Conservation (phyloP, 2,113 vertebrate species). For the Gallinago jamesoni region DNA sequence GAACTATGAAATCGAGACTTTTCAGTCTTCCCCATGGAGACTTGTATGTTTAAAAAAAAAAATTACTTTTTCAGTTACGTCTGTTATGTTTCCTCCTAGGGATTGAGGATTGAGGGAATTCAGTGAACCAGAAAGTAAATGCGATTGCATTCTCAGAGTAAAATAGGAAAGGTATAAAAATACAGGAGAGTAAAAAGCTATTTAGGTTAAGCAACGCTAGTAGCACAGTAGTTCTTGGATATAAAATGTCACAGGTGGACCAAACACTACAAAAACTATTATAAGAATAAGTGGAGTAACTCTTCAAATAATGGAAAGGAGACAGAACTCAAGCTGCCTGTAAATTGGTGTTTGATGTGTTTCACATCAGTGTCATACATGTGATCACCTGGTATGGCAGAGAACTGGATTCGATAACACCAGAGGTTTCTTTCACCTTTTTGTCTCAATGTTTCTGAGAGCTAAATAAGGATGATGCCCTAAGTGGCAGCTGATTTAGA, state of each 20-base stretch:
- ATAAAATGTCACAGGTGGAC: constrained; percentile 18
- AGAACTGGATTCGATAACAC: neutral
- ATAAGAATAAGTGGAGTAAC: neutral
- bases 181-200: neutral
- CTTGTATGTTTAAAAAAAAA: neutral
- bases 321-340: neutral
- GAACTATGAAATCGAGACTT: neutral
- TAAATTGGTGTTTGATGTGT: neutral
- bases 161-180: constrained; percentile 30
- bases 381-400: neutral
- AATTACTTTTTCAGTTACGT: neutral
- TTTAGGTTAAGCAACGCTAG: constrained; percentile 24
- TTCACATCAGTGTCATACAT: neutral
- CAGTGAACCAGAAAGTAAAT: constrained; percentile 48
- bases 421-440: neutral
- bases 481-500: neutral
- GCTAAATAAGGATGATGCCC: neutral
- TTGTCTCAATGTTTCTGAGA: neutral
- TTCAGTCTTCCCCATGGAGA: neutral
- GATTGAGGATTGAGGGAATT: neutral
- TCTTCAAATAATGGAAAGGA: neutral
- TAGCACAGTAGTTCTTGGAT: neutral
- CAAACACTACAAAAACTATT: neutral
- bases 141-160: neutral
- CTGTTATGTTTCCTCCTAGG: neutral